Evolutionary conservation across 2,797 vertebrate genomes (phyloP).

Genomic region (Sebastes jordani): DNA sequence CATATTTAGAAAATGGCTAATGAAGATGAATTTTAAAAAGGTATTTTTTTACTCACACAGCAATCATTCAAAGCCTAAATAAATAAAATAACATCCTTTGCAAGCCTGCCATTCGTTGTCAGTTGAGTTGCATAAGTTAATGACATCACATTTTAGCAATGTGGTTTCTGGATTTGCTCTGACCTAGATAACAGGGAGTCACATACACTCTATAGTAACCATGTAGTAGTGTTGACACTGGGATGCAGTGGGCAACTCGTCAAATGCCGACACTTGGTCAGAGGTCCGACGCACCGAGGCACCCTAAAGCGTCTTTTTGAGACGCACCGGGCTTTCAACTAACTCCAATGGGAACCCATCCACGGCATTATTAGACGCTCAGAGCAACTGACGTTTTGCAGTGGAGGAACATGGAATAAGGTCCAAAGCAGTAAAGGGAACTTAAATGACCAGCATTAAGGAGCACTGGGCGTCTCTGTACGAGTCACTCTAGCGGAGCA

Average conservation of each 20-base stretch:
- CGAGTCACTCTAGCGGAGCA: constrained; percentile 76
- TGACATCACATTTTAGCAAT: constrained; percentile 35
- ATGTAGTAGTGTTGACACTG: background rate
- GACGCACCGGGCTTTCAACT: no score
- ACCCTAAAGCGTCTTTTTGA: no score
- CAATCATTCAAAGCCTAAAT: background rate
- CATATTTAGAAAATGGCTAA: constrained; percentile 4
- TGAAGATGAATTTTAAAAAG: background rate
- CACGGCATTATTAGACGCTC: no score
- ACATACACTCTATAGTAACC: background rate
- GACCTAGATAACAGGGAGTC: background rate
- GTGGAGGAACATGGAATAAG: background rate
- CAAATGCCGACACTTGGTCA: no score
- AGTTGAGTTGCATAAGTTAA: constrained; percentile 36
- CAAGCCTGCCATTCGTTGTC: no score
- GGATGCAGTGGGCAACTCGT: background rate
- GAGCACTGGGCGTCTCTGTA: background rate
- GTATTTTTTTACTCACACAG: background rate
- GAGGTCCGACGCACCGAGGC: no score
- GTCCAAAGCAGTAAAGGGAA: constrained; percentile 48
- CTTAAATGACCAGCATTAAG: constrained; percentile 20
- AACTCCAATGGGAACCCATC: no score
- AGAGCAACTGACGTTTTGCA: no score
- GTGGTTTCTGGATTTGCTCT: constrained; percentile 14
- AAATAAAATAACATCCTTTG: background rate